Conservation (phyloP, 2,888 invertebrate species). For the Caenorhabditis afra region DNA sequence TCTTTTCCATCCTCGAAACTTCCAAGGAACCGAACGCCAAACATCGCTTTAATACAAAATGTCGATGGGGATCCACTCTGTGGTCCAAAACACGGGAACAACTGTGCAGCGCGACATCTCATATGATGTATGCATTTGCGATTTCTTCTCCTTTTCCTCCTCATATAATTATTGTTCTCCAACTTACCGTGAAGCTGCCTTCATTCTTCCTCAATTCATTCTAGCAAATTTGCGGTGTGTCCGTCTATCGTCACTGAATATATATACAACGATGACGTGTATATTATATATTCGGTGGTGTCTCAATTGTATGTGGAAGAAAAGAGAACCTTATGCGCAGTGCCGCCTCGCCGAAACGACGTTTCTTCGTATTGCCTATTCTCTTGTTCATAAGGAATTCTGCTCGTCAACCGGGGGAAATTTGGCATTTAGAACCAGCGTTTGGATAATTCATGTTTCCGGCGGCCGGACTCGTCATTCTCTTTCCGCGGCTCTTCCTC, state of each 20-base stretch:
- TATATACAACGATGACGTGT: constrained; percentile 45
- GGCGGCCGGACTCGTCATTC: constrained; percentile 1
- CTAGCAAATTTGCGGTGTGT: constrained; percentile 45
- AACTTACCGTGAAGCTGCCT: constrained; percentile 47
- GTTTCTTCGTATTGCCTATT: constrained; percentile 3
- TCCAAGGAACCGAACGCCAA: not conserved
- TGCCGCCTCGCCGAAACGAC: constrained; percentile 28
- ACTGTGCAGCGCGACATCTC: constrained; percentile 11
- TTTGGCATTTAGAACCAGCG: constrained; percentile 35
- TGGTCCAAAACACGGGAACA: constrained; percentile 13
- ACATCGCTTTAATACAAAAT: not conserved
- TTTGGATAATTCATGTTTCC: constrained; percentile 48
- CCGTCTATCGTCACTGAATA: constrained; percentile 4
- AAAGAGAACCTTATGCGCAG: constrained; percentile 1
- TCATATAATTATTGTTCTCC: constrained; percentile 42
- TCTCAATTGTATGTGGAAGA: constrained; percentile 8
- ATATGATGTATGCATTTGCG: constrained; percentile 20
- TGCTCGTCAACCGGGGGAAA: constrained; percentile 39
- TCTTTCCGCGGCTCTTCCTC: not conserved
- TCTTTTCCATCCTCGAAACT: not conserved
- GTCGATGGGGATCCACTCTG: not conserved
- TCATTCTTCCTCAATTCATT: constrained; percentile 26
- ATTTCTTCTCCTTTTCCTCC: not conserved
- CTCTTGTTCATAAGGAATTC: constrained; percentile 38
- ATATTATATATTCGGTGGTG: constrained; percentile 15